Evolutionary conservation across 2,113 vertebrate species (phyloP).

Genomic region (Phaetusa simplex): DNA sequence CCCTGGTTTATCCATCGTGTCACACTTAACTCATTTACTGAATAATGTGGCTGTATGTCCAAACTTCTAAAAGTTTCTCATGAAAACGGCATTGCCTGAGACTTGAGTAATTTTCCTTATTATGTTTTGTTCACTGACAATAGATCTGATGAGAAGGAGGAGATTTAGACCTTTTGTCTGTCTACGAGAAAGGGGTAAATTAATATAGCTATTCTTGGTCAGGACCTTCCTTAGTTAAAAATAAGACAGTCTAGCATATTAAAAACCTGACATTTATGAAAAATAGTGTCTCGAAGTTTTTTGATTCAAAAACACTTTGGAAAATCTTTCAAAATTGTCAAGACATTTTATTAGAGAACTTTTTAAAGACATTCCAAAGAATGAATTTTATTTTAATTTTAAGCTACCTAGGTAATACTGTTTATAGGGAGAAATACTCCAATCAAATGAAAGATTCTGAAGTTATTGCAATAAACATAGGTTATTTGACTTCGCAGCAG

Average conservation of each 20-base stretch:
- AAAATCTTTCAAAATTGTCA: not conserved
- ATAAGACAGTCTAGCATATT: not conserved
- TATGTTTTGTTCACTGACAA: not conserved
- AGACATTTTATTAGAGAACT: not conserved
- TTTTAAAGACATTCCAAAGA: not conserved
- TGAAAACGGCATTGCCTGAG: not conserved
- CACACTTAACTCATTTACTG: not conserved
- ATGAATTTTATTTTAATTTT: not conserved
- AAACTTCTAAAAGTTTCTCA: not conserved
- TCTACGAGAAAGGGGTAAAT: not conserved
- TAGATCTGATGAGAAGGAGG: not conserved
- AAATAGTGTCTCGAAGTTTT: not conserved
- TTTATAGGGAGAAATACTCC: not conserved
- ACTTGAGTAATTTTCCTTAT: not conserved
- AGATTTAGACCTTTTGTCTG: not conserved
- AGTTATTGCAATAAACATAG: not conserved
- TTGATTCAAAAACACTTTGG: not conserved
- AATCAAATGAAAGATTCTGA: not conserved
- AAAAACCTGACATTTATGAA: not conserved
- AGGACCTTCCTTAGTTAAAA: not conserved
- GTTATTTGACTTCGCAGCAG: not conserved
- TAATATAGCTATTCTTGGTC: not conserved
- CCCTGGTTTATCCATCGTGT: not conserved
- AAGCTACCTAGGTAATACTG: not conserved
- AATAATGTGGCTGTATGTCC: not conserved